Base-by-base conservation (phyloP, 2,888 invertebrate genomes). In the Leucophora obtusa region DNA sequence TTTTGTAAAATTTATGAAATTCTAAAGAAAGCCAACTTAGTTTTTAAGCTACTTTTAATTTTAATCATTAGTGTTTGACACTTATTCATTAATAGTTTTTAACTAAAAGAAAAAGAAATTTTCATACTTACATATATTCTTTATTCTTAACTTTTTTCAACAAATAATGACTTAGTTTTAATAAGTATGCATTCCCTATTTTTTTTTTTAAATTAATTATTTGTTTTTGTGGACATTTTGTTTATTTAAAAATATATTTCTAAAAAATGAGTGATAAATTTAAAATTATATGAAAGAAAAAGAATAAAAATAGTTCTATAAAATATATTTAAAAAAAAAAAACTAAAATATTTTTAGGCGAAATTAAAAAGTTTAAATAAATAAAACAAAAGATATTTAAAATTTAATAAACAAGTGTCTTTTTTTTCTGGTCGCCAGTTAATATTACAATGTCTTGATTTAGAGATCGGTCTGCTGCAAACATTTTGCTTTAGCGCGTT, bases 191-290 rank as follows among this genome's bases (percentile, higher is more conserved):
- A 70, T 79, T 74, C 63, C 74, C 38, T 56, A 68, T 18, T 59
- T 54, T 71, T 53, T 11, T n/a, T 21, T 6, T 15, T 11, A 54
- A 11, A 54, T 24, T 11, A 14, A 24, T 24, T 54, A 14, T 14
- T n/a, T 54, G 7, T 56, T 56, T 14, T 56, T 56, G 21, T 56
- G 24, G 5, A 24, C 7, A 58, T 69, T 69, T 56, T 69, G 38
- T 10, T 47, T 62, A 15, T 51, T 59, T 10, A 24, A 24, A 5
- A 24, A 62, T 28, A 63, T 62, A 70, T 76, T 56, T 70, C 65
- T 15, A 70, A 65, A 71, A 35, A 54, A 68, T 66, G 77, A 78
- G 77, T 78, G 71, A 78, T 78, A 78, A 77, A 78, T 68, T 47
- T 24, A 28, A 78, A 60, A 62, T 54, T 72, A 54, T 56, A 24